Evolutionary conservation across 2,888 invertebrate species (phyloP), one percentile per base, ranked within the genome.

Genomic region (Arctia plantaginis): DNA sequence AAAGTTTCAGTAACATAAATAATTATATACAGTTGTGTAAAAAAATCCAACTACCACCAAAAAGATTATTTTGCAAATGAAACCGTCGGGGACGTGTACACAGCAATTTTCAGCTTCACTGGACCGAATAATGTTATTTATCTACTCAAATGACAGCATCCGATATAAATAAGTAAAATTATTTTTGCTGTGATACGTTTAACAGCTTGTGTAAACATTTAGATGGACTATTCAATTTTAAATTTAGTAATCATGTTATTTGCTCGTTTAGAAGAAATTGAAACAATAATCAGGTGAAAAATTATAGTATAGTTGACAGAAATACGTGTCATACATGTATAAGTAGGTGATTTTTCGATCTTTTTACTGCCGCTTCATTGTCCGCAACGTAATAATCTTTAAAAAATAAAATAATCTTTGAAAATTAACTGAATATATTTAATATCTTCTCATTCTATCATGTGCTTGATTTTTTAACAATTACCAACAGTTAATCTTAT

Each of bases 121-220:
- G 93, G 83, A 65, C 90, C 87, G 92, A 76, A 87, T 93, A 91
- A 94, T 93, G 91, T 91, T 92, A 91, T 94, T 93, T 93, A 93
- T 91, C 90, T 90, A 89, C 90, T 89, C 90, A 91, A 92, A 93
- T 91, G 92, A 93, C 93, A 90, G 88, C 86, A 89, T 87, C 84
- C 88, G 87, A 90, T 90, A 90, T 89, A 91, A 90, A 91, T 91
- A 90, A 89, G 88, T 90, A 89, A 90, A 90, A 77, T 80, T 77
- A 80, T 84, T 77, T 81, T 77, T 76, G 71, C 69, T 82, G n/a
- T 75, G 64, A 77, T 75, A 76, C 67, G 62, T 68, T 72, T 62
- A 76, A 72, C 75, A 18, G 62, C 66, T 73, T 77, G 74, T 55
- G 66, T 76, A 78, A 84, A 80, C 76, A 82, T 84, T 83, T 81